Evolutionary conservation across 1,140 invertebrate genomes (phyloP), one percentile per base, ranked within the genome.

Genomic region (Apis mellifera): DNA sequence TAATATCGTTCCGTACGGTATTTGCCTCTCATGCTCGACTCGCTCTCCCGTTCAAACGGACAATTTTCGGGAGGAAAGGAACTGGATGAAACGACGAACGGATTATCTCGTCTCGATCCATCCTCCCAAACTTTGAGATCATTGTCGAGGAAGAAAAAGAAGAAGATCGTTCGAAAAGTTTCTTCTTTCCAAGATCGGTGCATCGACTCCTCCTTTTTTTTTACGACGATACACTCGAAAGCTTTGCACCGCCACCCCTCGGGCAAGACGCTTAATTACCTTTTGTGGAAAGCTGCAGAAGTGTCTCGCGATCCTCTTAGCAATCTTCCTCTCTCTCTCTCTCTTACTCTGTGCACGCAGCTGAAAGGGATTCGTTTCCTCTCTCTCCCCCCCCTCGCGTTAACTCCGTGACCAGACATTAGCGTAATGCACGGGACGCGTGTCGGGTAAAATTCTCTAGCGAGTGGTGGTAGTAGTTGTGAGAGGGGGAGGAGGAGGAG

Each of bases 141-240:
- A 7, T 42, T 42, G 4, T 42, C 32, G 32, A 42, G 32, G 32
- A 42, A 7, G 32, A 42, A 42, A 17, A 62, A 62, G 26, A 23
- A 21, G 12, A 19, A 17, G 26, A 13, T 19, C 52, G n/a, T 9
- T 19, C 48, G 15, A n/a, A 42, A 42, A 42, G 32, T 42, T 42
- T 42, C 32, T 42, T 42, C 4, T 68, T 70, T 23, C 32, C 50
- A 19, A n/a, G 32, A 64, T 50, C 52, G 59, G 66, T 17, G 59
- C 54, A 60, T 9, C 66, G 48, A 54, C 60, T 76, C 42, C 26
- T 48, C n/a, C 54, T 62, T 74, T 64, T 42, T 78, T 72, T 75
- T 78, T 68, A 83, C 80, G 79, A 83, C 59, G 79, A 86, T 83
- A 86, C 86, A 42, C 32, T 42, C 32, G 32, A 42, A 42, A 42